These are phyloP conservation scores for Drosophila quadrilineata DNA, from an alignment of 1,140 invertebrate species.

Conservation along the genomic window DNA sequence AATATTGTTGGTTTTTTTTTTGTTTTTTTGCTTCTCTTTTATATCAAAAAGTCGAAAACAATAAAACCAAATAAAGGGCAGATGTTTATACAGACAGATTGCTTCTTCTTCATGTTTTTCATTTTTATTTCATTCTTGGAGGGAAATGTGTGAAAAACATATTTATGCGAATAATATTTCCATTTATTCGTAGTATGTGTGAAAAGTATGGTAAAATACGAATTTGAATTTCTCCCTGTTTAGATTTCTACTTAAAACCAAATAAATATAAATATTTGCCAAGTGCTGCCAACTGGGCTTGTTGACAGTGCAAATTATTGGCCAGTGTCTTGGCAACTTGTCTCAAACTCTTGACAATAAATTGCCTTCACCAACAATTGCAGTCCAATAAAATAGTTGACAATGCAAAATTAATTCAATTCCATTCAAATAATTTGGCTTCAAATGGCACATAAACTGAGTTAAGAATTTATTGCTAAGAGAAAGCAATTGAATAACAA, in stretches of 20 bases:
- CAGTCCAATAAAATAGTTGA: too few relatives aligned
- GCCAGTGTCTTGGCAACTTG: too few relatives aligned
- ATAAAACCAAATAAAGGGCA: background rate
- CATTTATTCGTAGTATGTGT: constrained; percentile 13
- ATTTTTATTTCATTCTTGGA: background rate
- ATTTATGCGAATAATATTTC: too few relatives aligned
- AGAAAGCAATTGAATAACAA: too few relatives aligned
- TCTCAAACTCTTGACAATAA: too few relatives aligned
- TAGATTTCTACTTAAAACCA: constrained; percentile 10
- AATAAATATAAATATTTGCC: constrained; percentile 20
- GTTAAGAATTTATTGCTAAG: too few relatives aligned
- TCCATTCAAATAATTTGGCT: too few relatives aligned
- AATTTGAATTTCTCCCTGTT: constrained; percentile 7
- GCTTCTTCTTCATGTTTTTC: background rate
- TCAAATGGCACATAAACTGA: too few relatives aligned
- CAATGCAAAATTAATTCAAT: too few relatives aligned
- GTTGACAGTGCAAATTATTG: too few relatives aligned
- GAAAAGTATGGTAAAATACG: constrained; percentile 6
- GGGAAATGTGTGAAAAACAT: background rate
- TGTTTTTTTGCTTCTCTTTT: constrained; percentile 16
- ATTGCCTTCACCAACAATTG: too few relatives aligned
- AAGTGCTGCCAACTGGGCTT: too few relatives aligned
- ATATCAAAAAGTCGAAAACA: constrained; percentile 14
- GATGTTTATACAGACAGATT: background rate
- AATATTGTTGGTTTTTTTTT: constrained; percentile 12